Evolutionary conservation across 2,888 invertebrate species (phyloP).

Genomic region (Folsomia manolachei): DNA sequence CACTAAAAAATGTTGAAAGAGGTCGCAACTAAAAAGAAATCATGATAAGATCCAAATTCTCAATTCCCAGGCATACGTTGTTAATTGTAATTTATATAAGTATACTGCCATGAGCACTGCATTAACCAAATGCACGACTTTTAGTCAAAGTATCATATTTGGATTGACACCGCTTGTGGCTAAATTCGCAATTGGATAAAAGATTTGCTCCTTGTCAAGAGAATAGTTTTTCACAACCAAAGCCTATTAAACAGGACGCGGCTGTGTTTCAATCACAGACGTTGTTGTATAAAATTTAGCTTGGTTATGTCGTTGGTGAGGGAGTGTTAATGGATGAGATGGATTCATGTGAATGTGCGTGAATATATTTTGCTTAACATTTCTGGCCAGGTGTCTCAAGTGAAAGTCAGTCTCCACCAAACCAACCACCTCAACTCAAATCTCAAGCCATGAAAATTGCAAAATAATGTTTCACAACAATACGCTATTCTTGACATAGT

Average conservation of each 20-base stretch:
- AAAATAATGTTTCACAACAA: conserved; percentile 46
- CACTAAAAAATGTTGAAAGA: no score
- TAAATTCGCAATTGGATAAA: not conserved
- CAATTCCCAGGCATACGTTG: no score
- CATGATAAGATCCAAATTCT: no score
- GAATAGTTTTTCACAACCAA: no score
- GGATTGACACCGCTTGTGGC: not conserved
- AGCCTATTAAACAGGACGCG: not conserved
- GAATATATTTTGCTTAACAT: conserved; percentile 9
- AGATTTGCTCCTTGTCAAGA: no score
- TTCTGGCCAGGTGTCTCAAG: conserved; percentile 34
- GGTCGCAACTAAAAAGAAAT: not conserved
- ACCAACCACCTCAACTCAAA: no score
- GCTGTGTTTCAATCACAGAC: not conserved
- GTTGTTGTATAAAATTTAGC: no score
- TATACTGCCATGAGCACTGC: not conserved
- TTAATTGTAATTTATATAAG: no score
- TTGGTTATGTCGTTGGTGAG: not conserved
- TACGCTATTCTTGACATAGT: conserved; percentile 37
- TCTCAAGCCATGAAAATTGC: conserved; percentile 38
- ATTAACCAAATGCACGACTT: no score
- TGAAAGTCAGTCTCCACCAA: no score
- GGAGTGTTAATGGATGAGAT: conserved; percentile 11
- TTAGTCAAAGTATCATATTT: not conserved
- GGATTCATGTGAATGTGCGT: conserved; percentile 8